A percentile compares a stretch with the other conserved stretches of the same genome.
These are phyloP conservation scores for Phoebastria nigripes DNA, from an alignment of 2,797 vertebrate species.

Conservation along the genomic window DNA sequence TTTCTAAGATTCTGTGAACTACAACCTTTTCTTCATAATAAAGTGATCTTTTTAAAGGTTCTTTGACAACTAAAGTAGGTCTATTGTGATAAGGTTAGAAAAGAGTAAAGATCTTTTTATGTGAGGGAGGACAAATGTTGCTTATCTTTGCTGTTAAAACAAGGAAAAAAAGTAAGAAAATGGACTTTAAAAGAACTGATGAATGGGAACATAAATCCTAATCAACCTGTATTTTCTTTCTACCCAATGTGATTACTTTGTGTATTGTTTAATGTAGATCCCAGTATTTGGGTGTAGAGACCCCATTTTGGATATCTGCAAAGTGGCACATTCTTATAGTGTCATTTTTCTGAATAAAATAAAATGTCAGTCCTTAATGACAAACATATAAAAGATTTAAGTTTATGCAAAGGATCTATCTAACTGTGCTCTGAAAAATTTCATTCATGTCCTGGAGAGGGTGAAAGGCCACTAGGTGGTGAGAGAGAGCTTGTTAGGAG, in stretches of 20 bases:
- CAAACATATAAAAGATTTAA: fast-evolving
- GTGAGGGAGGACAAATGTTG: neutral
- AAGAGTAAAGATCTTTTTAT: neutral
- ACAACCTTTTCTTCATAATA: neutral
- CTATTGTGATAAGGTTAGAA: neutral
- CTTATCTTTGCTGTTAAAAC: neutral
- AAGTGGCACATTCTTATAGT: neutral
- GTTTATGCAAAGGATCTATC: neutral
- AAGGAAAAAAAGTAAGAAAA: neutral
- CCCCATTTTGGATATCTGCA: neutral
- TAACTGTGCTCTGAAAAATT: neutral
- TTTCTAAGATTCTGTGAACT: neutral
- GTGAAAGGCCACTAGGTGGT: slow-evolving; percentile 66
- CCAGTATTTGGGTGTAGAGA: neutral
- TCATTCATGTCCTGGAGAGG: neutral
- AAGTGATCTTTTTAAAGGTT: neutral
- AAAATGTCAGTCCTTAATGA: neutral
- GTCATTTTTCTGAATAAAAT: neutral
- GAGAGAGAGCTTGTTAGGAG: slow-evolving; percentile 43
- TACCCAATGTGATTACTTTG: neutral
- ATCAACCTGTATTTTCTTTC: neutral
- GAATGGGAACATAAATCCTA: neutral
- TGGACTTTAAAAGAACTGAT: neutral
- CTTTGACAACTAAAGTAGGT: neutral
- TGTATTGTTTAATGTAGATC: neutral